Evolutionary conservation across 2,113 vertebrate species (phyloP).

Genomic region (Dasyprocta punctata): DNA sequence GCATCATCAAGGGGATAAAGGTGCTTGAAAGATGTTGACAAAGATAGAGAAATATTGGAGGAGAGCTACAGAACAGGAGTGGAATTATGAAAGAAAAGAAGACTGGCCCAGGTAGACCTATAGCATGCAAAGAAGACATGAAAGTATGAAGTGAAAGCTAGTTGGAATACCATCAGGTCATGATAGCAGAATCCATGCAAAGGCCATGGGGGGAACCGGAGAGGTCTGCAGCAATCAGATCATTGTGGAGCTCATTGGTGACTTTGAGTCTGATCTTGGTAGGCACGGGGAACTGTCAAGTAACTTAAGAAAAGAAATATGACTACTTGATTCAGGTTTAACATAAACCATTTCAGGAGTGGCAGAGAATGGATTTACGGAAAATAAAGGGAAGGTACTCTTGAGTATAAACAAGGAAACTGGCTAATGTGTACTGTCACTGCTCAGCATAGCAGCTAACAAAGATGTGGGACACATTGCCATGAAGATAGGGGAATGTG

Average conservation of each 20-base stretch:
- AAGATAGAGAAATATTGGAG: background rate
- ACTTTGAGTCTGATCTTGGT: background rate
- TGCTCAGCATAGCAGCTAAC: background rate
- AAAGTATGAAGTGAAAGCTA: background rate
- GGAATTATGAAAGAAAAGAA: background rate
- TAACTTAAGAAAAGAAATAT: background rate
- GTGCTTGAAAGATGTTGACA: background rate
- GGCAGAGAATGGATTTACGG: background rate
- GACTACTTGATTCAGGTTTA: background rate
- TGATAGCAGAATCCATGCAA: background rate
- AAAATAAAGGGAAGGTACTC: background rate
- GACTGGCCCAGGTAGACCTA: background rate
- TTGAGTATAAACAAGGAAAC: background rate
- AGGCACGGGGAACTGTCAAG: background rate
- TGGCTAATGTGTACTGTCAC: background rate
- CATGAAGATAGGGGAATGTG: background rate
- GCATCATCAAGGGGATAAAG: background rate
- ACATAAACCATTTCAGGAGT: background rate
- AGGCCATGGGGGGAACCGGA: background rate
- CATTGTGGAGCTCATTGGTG: fast-evolving
- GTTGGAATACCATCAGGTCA: background rate
- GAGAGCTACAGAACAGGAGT: background rate
- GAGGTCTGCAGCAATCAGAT: background rate
- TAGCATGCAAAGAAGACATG: background rate
- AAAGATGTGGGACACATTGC: background rate